These are phyloP conservation scores for Melieria crassipennis DNA, from an alignment of 2,888 invertebrate species.

Conservation along the genomic window DNA sequence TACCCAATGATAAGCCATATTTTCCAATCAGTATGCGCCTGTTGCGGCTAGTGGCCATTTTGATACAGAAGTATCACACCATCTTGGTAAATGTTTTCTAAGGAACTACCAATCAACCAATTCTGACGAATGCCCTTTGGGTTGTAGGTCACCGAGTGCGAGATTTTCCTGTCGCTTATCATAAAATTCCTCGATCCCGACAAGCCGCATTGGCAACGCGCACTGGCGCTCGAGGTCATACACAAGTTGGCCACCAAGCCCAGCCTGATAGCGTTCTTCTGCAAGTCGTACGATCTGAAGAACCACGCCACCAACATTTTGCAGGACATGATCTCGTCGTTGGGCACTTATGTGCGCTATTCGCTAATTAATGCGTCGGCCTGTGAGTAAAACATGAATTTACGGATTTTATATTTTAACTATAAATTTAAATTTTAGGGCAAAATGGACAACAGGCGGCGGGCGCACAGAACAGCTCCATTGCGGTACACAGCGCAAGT, in stretches of 20 bases:
- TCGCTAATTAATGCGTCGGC: slow-evolving; percentile 73
- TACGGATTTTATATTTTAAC: not conserved
- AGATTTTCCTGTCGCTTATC: slow-evolving; percentile 95
- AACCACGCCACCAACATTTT: slow-evolving; percentile 93
- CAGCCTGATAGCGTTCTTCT: slow-evolving; percentile 85
- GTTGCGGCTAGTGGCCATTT: slow-evolving; percentile 88
- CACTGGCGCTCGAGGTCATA: slow-evolving; percentile 93
- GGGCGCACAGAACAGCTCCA: slow-evolving; percentile 50
- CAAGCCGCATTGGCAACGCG: slow-evolving; percentile 96
- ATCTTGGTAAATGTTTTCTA: slow-evolving; percentile 74
- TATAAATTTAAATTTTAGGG: slow-evolving; percentile 38
- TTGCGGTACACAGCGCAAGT: slow-evolving; percentile 66
- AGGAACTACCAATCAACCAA: not conserved
- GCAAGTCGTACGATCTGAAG: slow-evolving; percentile 94
- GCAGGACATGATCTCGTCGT: slow-evolving; percentile 92
- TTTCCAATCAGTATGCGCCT: slow-evolving; percentile 97
- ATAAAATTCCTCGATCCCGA: slow-evolving; percentile 98
- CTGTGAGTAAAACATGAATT: slow-evolving; percentile 41
- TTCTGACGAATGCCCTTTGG: slow-evolving; percentile 32
- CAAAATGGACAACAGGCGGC: slow-evolving; percentile 56
- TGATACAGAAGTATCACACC: slow-evolving; percentile 92
- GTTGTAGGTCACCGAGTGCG: slow-evolving; percentile 91
- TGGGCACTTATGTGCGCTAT: slow-evolving; percentile 94
- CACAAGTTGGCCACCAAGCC: slow-evolving; percentile 94
- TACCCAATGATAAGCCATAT: slow-evolving; percentile 87